Conservation (phyloP, 2,888 invertebrate genomes). For the Agrilus cyanescens region DNA sequence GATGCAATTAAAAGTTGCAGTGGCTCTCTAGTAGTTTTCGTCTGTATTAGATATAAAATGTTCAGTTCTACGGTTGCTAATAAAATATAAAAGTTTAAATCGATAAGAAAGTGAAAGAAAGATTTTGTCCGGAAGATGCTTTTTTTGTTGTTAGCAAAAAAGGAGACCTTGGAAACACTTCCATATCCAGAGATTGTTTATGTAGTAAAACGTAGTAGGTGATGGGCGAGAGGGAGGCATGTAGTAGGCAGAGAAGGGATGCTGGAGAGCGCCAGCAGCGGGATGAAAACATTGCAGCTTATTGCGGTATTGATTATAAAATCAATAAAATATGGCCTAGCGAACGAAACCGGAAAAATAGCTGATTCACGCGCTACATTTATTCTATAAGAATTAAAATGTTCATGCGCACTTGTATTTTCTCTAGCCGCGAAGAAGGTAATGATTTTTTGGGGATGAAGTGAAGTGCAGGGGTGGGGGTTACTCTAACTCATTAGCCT, state of each 20-base stretch:
- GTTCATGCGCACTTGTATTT: constrained; percentile 31
- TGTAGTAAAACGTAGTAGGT: constrained; percentile 7
- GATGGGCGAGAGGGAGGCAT: constrained; percentile 13
- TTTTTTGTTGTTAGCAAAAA: no score
- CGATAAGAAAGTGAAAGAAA: background rate
- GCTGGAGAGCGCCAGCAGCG: constrained; percentile 30
- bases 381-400: constrained; percentile 37
- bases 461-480: constrained; percentile 33
- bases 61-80: no score
- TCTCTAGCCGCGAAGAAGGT: constrained; percentile 55
- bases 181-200: background rate
- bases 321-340: constrained; percentile 40
- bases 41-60: no score
- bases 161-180: no score
- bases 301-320: constrained; percentile 43
- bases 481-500: constrained; percentile 44
- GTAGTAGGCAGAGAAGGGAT: constrained; percentile 22
- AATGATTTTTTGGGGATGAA: constrained; percentile 81
- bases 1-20: no score
- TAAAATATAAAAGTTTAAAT: no score
- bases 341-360: constrained; percentile 36
- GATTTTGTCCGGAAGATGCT: background rate
- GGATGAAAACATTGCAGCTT: constrained; percentile 42
- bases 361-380: constrained; percentile 34
- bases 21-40: no score